These are phyloP conservation scores for Plutella xylostella DNA, from an alignment of 2,888 invertebrate genomes.

Conservation along the genomic window DNA sequence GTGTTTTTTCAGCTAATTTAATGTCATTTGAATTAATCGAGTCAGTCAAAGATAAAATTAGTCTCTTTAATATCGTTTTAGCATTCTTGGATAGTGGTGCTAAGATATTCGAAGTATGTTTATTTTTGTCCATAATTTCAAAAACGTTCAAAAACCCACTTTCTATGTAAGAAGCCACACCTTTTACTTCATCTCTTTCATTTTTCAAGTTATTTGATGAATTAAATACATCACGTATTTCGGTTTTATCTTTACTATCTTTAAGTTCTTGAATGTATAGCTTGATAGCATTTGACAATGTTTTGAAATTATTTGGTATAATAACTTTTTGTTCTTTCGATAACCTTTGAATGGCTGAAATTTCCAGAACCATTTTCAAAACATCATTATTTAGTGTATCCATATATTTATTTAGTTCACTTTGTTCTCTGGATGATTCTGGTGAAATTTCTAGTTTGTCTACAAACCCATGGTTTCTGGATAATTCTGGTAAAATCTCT, in stretches of 20 bases:
- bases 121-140: conserved; percentile 27
- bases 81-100: conserved; percentile 24
- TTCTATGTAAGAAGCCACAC: neutral
- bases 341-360: no score
- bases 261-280: no score
- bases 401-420: no score
- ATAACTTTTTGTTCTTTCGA: no score
- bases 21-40: neutral
- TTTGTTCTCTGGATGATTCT: no score
- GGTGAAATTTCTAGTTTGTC: conserved; percentile 10
- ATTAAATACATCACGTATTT: no score
- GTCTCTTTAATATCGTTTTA: conserved; percentile 28
- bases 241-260: neutral
- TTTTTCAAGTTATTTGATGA: conserved; percentile 28
- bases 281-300: no score
- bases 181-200: neutral
- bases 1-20: neutral
- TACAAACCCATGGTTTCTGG: conserved; percentile 4
- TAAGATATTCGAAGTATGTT: conserved; percentile 24
- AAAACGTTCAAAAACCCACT: conserved; percentile 24
- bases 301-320: no score
- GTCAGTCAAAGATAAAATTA: neutral
- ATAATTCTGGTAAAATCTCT: conserved; percentile 25
- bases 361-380: no score
- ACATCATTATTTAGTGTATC: no score